These are phyloP conservation scores for Neotoxoptera formosana DNA, from an alignment of 1,140 invertebrate genomes.

Conservation along the genomic window DNA sequence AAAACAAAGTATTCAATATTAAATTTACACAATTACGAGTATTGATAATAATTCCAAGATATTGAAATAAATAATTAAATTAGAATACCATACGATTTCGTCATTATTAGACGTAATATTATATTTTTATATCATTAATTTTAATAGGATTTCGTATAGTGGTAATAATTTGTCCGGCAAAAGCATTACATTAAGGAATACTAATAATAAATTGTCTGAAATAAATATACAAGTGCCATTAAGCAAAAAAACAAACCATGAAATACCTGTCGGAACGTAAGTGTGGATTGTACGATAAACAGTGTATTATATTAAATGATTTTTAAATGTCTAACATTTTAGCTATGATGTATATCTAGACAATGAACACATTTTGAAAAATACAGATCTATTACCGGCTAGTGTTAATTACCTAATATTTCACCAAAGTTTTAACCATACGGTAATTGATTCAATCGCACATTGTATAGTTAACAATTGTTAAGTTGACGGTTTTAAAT, in stretches of 20 bases:
- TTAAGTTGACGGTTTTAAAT: not conserved
- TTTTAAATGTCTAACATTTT: not conserved
- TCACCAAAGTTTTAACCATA: not conserved
- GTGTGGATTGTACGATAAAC: not conserved
- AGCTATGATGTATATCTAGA: not conserved
- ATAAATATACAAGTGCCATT: not conserved
- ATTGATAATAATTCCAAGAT: not conserved
- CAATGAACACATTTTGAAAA: not conserved
- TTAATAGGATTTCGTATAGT: not conserved
- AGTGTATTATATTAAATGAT: not conserved
- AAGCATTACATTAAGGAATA: slow-evolving; percentile 11
- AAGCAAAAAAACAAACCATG: not conserved
- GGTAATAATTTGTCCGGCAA: not conserved
- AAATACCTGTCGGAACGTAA: slow-evolving; percentile 4
- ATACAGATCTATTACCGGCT: not conserved
- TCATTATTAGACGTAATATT: not conserved
- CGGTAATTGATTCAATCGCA: not conserved
- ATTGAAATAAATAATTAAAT: not conserved
- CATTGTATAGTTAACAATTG: not conserved
- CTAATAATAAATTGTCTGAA: not conserved
- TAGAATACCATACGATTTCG: not conserved
- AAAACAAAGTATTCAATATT: not conserved
- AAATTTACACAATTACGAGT: not conserved
- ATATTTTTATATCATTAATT: not conserved
- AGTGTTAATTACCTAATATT: not conserved